Evolutionary conservation across 2,888 invertebrate species (phyloP).

Genomic region (Acrobasis suavella): DNA sequence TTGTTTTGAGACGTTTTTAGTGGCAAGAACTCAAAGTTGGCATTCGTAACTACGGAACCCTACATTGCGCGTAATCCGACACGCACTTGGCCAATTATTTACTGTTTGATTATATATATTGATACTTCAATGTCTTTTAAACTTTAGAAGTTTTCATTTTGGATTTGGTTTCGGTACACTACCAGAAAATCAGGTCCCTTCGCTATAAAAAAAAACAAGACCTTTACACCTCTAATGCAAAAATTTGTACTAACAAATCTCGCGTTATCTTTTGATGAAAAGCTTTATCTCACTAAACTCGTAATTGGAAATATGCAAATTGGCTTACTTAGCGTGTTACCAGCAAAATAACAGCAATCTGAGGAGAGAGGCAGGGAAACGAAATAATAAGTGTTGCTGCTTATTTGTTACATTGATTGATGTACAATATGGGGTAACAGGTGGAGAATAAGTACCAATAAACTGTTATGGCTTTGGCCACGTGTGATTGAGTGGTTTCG

Average conservation of each 20-base stretch:
- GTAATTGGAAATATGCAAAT: constrained; percentile 9
- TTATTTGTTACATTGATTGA: not conserved
- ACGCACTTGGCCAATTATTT: too few species aligned
- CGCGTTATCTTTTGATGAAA: not conserved
- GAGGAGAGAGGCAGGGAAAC: not conserved
- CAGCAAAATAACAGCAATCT: not conserved
- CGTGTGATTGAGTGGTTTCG: not conserved
- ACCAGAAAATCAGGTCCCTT: too few species aligned
- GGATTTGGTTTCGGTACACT: too few species aligned
- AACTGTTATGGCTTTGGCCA: not conserved
- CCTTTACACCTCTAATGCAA: not conserved
- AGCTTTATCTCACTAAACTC: not conserved
- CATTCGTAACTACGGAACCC: too few species aligned
- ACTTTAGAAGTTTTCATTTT: too few species aligned
- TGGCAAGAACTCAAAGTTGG: too few species aligned
- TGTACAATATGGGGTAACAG: not conserved
- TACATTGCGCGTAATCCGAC: too few species aligned
- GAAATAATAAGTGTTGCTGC: not conserved
- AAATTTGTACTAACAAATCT: not conserved
- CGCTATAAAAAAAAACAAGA: too few species aligned
- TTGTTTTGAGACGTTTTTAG: too few species aligned
- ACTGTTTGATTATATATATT: too few species aligned
- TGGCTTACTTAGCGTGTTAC: not conserved
- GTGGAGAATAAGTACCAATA: constrained; percentile 1
- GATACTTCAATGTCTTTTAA: too few species aligned